A percentile compares a stretch with the other conserved stretches of the same genome.
These are phyloP conservation scores for Megastigmus dorsalis DNA, from an alignment of 2,888 invertebrate genomes.

Conservation along the genomic window DNA sequence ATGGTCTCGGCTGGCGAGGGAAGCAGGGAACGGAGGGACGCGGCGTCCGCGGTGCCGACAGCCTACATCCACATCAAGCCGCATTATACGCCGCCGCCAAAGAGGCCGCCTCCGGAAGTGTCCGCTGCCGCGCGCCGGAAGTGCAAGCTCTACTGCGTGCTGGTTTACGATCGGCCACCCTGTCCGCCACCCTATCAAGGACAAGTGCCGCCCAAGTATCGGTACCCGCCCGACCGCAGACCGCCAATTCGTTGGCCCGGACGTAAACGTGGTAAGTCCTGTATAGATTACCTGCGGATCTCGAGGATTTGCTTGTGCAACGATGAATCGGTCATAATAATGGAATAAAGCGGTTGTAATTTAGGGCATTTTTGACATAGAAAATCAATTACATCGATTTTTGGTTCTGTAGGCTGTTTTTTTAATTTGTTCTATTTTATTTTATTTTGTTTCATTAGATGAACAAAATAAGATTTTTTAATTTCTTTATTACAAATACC, in stretches of 20 bases:
- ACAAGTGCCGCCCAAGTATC: conserved; percentile 34
- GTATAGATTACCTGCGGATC: too few species aligned
- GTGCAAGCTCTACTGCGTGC: conserved; percentile 37
- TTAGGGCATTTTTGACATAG: too few species aligned
- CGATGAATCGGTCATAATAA: too few species aligned
- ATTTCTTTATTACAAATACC: too few species aligned
- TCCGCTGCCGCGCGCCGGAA: not conserved
- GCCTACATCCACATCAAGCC: conserved; percentile 30
- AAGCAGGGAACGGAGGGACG: not conserved
- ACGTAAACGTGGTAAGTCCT: conserved; percentile 42
- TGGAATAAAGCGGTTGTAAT: too few species aligned
- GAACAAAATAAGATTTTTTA: too few species aligned
- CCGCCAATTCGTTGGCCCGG: conserved; percentile 39
- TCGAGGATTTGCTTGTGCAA: too few species aligned
- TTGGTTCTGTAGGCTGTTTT: too few species aligned
- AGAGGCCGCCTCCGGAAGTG: not conserved
- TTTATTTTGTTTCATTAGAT: too few species aligned
- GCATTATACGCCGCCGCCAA: not conserved
- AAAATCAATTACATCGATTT: too few species aligned
- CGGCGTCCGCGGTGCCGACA: not conserved
- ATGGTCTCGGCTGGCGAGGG: not conserved
- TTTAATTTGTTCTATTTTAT: too few species aligned
- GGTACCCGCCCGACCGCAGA: conserved; percentile 25
- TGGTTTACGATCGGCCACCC: conserved; percentile 25
- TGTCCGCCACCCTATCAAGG: not conserved